Evolutionary conservation across 2,888 invertebrate species (phyloP), one percentile per base, ranked within the genome.

Genomic region (Cremastinae sp.): DNA sequence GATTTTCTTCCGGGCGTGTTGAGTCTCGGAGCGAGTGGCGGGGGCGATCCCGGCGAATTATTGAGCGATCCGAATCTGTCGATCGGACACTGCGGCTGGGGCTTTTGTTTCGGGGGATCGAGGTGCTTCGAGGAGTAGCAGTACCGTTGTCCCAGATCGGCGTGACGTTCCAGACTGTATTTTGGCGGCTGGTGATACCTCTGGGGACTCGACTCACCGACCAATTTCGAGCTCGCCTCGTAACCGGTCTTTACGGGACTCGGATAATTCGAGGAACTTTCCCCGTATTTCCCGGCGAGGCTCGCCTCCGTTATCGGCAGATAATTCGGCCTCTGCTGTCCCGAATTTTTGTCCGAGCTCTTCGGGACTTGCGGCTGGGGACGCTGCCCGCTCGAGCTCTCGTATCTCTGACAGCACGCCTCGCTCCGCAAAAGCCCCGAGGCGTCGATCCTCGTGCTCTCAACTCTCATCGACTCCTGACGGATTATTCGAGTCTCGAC

Each of bases 131-230:
- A 79, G 9, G 85, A 84, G 59, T 85, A 86, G 38, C 85, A 86
- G 66, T 83, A 84, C 16, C 86, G 81, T 64, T 81, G 82, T 2
- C 74, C 59, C 4, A 49, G 54, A 10, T 85, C 86, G 0, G 75
- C 75, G 56, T 82, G 72, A 45, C 82, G 83, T 41, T 81, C 83
- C 0, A 82, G 78, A 36, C 84, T 79, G 65, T 87, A 87, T 75
- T 85, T 87, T 10, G 87, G 88, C 0, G 87, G 86, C 54, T 87
- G 87, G 74, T 87, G 87, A 74, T 87, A 87, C 61, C 87, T 87
- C 28, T 85, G 84, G 0, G 86, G 85, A 53, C 79, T 87, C 1
- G 82, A 81, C 1, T 84, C 87, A 0, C 84, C 83, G 53, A 83
- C 81, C 16, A 85, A 56, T 71, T 86, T 86, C 3, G 85, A 82